phyloP scores from a whole-genome alignment of 2,888 invertebrate genomes.

The Chrysomela aeneicollis region DNA sequence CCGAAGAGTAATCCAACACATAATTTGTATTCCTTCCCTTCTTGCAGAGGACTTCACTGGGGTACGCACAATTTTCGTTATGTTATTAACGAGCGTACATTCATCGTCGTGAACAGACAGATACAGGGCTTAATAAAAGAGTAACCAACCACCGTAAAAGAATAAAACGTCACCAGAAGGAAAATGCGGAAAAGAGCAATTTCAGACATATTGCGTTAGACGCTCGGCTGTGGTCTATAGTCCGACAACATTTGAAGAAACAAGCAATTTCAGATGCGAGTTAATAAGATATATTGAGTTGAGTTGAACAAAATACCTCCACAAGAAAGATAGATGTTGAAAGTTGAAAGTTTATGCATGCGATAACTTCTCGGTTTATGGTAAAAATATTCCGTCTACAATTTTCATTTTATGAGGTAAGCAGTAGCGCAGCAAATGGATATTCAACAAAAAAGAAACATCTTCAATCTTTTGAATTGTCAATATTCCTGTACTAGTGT shows the following conservation, averaged over 20 bases:
- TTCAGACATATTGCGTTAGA: slow-evolving; percentile 52
- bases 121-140: slow-evolving; percentile 58
- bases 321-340: neutral
- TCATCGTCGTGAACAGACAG: slow-evolving; percentile 54
- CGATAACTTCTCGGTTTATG: too few species aligned
- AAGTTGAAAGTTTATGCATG: neutral
- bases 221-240: slow-evolving; percentile 31
- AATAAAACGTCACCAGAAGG: slow-evolving; percentile 53
- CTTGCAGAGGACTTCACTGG: slow-evolving; percentile 16
- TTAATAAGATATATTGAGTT: slow-evolving; percentile 27
- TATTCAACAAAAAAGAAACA: too few species aligned
- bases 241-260: slow-evolving; percentile 37
- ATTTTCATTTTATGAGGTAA: too few species aligned
- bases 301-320: slow-evolving; percentile 17
- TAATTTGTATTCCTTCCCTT: neutral
- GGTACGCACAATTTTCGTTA: slow-evolving; percentile 52
- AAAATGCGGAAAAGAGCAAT: slow-evolving; percentile 49
- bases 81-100: slow-evolving; percentile 56
- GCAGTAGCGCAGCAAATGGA: too few species aligned
- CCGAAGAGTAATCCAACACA: slow-evolving; percentile 21
- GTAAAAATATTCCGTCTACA: neutral
- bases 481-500: too few species aligned
- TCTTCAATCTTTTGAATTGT: too few species aligned
- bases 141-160: slow-evolving; percentile 55
- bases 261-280: slow-evolving; percentile 26